Conservation (phyloP, 2,888 invertebrate genomes). For the Acronicta aceris region DNA sequence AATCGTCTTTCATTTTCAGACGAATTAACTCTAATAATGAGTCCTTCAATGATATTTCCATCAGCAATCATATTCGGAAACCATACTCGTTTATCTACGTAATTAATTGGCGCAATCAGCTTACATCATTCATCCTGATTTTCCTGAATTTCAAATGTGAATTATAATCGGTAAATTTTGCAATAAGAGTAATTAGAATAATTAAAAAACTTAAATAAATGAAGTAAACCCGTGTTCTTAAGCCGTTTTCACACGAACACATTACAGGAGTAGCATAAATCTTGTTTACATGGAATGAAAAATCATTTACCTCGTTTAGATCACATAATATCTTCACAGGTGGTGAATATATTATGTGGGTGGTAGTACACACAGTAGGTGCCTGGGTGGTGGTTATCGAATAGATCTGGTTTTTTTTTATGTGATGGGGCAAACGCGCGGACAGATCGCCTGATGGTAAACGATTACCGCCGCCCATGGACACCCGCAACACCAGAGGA, state of each 20-base stretch:
- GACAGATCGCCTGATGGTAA: too few relatives aligned
- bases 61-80: constrained; percentile 3
- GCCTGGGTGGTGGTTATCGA: too few relatives aligned
- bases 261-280: constrained; percentile 3
- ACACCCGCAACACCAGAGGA: too few relatives aligned
- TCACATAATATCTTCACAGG: too few relatives aligned
- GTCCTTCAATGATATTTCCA: constrained; percentile 6
- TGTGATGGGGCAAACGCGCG: too few relatives aligned
- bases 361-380: too few relatives aligned
- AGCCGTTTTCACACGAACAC: constrained; percentile 14
- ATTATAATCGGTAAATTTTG: constrained; percentile 38
- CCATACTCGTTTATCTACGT: constrained; percentile 5
- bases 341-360: too few relatives aligned
- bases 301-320: too few relatives aligned
- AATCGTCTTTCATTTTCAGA: too few relatives aligned
- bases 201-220: constrained; percentile 35
- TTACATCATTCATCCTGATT: constrained; percentile 34
- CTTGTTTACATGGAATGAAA: background rate
- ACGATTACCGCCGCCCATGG: too few relatives aligned
- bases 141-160: constrained; percentile 36
- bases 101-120: constrained; percentile 24
- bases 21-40: constrained; percentile 5
- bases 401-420: too few relatives aligned
- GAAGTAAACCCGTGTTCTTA: constrained; percentile 15
- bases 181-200: constrained; percentile 38